Conservation (phyloP, 2,888 invertebrate species). For the Morpho helenor region DNA sequence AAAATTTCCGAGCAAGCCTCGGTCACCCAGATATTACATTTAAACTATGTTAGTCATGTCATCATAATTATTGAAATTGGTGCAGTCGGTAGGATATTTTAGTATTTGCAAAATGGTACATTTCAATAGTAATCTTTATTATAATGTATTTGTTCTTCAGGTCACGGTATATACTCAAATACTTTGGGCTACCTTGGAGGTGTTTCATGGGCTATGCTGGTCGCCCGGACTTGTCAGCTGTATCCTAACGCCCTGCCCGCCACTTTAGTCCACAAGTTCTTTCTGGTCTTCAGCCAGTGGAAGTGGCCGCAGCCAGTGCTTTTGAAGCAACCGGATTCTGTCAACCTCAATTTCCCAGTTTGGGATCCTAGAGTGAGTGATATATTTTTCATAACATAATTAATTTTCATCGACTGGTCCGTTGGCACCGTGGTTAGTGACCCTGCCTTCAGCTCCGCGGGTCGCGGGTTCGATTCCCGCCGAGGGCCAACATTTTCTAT, state of each 20-base stretch:
- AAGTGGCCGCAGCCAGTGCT: conserved; percentile 99
- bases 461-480: too few species aligned
- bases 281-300: conserved; percentile 98
- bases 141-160: conserved; percentile 63
- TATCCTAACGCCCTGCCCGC: conserved; percentile 98
- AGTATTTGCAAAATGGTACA: background rate
- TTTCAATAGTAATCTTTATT: too few species aligned
- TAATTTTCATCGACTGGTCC: too few species aligned
- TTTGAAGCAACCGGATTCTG: conserved; percentile 93
- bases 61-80: too few species aligned
- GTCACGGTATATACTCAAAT: conserved; percentile 98
- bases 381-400: too few species aligned
- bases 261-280: conserved; percentile 98
- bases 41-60: too few species aligned
- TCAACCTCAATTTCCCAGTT: conserved; percentile 93
- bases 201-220: conserved; percentile 99
- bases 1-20: too few species aligned
- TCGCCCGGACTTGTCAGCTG: conserved; percentile 97
- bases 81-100: background rate
- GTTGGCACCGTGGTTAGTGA: too few species aligned
- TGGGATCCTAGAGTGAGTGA: conserved; percentile 95
- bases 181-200: conserved; percentile 98
- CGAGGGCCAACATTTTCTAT: too few species aligned
- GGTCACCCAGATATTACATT: too few species aligned
- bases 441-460: too few species aligned